These are phyloP conservation scores for Blera fallax DNA, from an alignment of 2,888 invertebrate species.

Conservation along the genomic window DNA sequence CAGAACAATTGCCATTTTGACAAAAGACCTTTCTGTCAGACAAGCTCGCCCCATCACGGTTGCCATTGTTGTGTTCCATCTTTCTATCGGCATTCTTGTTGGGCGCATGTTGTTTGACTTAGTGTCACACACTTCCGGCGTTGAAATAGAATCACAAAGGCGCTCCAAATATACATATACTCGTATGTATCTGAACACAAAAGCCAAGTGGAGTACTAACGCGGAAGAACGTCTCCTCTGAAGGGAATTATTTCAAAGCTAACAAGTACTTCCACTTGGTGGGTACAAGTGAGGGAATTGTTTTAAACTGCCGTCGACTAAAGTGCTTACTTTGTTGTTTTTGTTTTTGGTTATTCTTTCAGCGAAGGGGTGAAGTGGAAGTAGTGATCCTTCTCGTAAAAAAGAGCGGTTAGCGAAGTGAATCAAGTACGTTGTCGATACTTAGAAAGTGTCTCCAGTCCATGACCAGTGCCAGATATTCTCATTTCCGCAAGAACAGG, in stretches of 20 bases:
- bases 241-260: slow-evolving; percentile 26
- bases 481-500: neutral
- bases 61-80: neutral
- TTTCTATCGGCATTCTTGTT: slow-evolving; percentile 27
- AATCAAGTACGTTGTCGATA: neutral
- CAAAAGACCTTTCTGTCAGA: slow-evolving; percentile 23
- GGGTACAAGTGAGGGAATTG: slow-evolving; percentile 13
- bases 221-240: slow-evolving; percentile 40
- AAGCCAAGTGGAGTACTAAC: slow-evolving; percentile 17
- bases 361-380: neutral
- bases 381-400: neutral
- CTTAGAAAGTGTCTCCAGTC: neutral
- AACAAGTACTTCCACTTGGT: slow-evolving; percentile 43
- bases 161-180: slow-evolving; percentile 23
- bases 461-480: neutral
- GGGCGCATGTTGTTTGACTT: slow-evolving; percentile 58
- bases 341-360: neutral
- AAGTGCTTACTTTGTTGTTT: neutral
- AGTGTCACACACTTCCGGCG: slow-evolving; percentile 64
- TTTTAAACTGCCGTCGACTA: neutral
- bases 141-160: slow-evolving; percentile 6
- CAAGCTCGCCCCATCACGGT: neutral
- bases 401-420: neutral
- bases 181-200: no score
- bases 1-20: slow-evolving; percentile 49